Evolutionary conservation across 1,140 invertebrate genomes (phyloP).

Genomic region (Pogonomyrmex californicus): DNA sequence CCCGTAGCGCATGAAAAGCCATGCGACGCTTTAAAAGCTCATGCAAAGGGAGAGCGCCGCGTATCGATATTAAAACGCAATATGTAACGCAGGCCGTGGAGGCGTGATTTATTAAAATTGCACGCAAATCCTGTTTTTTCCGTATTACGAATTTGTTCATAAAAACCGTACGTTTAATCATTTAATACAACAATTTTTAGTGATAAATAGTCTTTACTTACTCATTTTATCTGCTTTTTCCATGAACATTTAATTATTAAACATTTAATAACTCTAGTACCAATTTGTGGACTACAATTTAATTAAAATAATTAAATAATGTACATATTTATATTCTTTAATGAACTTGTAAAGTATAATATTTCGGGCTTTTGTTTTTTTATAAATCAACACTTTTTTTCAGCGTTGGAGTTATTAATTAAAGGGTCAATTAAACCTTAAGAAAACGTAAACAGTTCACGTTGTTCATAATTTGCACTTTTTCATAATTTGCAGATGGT

Average conservation of each 20-base stretch:
- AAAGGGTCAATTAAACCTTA: background rate
- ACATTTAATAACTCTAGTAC: background rate
- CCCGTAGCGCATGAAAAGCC: slow-evolving; percentile 45
- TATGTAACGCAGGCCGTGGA: background rate
- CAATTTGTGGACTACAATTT: background rate
- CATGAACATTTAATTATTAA: background rate
- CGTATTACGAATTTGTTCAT: background rate
- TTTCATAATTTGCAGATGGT: background rate
- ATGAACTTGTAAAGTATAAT: background rate
- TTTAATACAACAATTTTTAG: background rate
- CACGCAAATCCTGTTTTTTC: background rate
- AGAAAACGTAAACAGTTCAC: background rate
- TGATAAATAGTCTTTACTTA: background rate
- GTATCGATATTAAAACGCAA: slow-evolving; percentile 33
- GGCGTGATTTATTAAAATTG: slow-evolving; percentile 40
- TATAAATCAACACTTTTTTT: background rate
- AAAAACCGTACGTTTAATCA: background rate
- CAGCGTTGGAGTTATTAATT: background rate
- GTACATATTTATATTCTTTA: background rate
- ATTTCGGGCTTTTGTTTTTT: background rate
- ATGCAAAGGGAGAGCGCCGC: slow-evolving; percentile 34
- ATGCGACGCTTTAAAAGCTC: slow-evolving; percentile 51
- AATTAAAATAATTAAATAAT: background rate
- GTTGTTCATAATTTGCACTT: background rate
- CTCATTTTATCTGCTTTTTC: background rate